Base-by-base conservation (phyloP, 2,113 vertebrate genomes). In the Catharus bicknelli region DNA sequence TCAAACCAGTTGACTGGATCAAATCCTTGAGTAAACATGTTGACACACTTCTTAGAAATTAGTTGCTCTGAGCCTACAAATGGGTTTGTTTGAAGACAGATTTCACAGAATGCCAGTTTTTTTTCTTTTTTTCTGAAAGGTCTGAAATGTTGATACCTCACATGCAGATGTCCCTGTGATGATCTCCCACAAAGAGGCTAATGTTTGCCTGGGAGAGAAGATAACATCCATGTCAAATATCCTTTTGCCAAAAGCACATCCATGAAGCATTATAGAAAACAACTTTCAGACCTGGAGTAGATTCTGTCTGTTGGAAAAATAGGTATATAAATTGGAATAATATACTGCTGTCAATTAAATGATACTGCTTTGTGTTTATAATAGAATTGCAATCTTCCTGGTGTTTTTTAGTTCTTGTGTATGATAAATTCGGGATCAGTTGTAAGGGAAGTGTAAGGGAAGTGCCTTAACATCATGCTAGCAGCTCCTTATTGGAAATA, bases 1-100 rank as follows among this genome's bases (percentile, higher is more conserved):
- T 87, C 90, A 88, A 88, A n/a, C 62, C 69, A 91, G 67, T 58
- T 83, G 62, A 73, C 75, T 92, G 57, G 51, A 82, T 91, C 62
- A 86, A 83, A 90, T 82, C 55, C 23, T 40, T 5, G 3, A 84
- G 88, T 83, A 95, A 95, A 90, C 64, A 86, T 79, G 67, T 73
- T 92, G 88, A 70, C 67, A 16, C 15, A 18, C n/a, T 82, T 92
- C 68, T 85, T 77, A 79, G 90, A 85, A 88, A 47, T 53, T 0
- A 81, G 42, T 57, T 82, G 70, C 53, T 89, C 72, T 94, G 55
- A 74, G 48, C 62, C 42, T 70, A 54, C 34, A 86, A 36, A 50
- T 50, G 34, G 29, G 10, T 75, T 80, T 9, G 26, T 93, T 76
- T 94, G 63, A 87, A 92, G 55, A 26, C 21, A 36, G 47, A 30